Evolutionary conservation across 1,140 invertebrate genomes (phyloP).

Genomic region (Lamellibrachia luymesi): DNA sequence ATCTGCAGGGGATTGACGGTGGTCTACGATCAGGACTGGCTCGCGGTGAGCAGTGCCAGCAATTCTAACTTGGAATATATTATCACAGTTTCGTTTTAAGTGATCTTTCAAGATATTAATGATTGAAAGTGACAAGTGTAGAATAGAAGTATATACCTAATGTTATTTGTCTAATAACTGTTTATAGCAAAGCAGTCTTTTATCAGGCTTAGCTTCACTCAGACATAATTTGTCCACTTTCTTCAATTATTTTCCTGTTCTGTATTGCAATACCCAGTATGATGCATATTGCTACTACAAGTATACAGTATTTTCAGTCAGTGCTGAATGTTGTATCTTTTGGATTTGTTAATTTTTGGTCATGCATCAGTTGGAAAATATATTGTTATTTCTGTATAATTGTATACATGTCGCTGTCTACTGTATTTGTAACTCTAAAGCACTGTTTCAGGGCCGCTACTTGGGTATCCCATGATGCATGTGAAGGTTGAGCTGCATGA

Average conservation of each 20-base stretch:
- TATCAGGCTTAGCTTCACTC: too few relatives aligned
- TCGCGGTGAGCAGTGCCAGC: constrained; percentile 8
- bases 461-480: constrained; percentile 68
- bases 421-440: not conserved
- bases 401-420: not conserved
- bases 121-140: too few relatives aligned
- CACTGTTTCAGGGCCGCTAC: constrained; percentile 54
- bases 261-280: too few relatives aligned
- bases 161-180: too few relatives aligned
- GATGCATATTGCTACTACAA: too few relatives aligned
- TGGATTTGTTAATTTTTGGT: not conserved
- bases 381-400: not conserved
- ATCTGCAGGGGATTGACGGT: constrained; percentile 58
- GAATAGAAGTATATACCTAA: too few relatives aligned
- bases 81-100: too few relatives aligned
- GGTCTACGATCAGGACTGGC: constrained; percentile 58
- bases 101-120: too few relatives aligned
- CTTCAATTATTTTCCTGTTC: too few relatives aligned
- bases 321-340: not conserved
- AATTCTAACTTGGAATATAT: too few relatives aligned
- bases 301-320: not conserved
- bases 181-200: too few relatives aligned
- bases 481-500: constrained; percentile 75
- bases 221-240: too few relatives aligned
- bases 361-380: not conserved